These are phyloP conservation scores for Malurus leucopterus DNA, from an alignment of 2,797 vertebrate genomes.

Conservation along the genomic window DNA sequence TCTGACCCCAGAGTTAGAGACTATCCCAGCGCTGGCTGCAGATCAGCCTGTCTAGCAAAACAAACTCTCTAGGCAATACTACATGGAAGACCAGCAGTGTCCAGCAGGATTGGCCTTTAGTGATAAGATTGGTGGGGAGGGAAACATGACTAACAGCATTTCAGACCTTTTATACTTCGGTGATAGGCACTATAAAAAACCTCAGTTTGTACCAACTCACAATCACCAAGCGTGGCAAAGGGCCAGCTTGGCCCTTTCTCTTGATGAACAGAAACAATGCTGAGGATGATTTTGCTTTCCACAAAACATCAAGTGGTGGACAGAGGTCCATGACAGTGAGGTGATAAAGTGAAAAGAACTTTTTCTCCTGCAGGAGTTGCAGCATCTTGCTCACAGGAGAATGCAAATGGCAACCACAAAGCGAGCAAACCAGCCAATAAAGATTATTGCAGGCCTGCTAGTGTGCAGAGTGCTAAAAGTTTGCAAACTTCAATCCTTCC, in stretches of 20 bases:
- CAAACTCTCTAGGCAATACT: not conserved
- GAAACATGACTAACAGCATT: not conserved
- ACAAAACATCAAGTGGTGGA: not conserved
- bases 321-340: not conserved
- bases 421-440: not conserved
- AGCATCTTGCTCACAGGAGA: not conserved
- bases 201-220: not conserved
- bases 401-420: not conserved
- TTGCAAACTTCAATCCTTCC: not conserved
- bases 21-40: not conserved
- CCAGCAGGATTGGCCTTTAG: not conserved
- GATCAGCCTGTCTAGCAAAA: not conserved
- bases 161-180: not conserved
- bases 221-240: not conserved
- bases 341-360: not conserved
- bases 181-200: not conserved
- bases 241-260: not conserved
- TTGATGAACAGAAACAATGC: not conserved
- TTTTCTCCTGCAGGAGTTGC: not conserved
- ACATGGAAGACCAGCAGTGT: not conserved
- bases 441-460: not conserved
- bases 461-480: not conserved
- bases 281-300: not conserved
- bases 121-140: slow-evolving; percentile 5
- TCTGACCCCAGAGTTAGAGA: not conserved